These are phyloP conservation scores for Microvelia longipes DNA, from an alignment of 1,140 invertebrate genomes.

Conservation along the genomic window DNA sequence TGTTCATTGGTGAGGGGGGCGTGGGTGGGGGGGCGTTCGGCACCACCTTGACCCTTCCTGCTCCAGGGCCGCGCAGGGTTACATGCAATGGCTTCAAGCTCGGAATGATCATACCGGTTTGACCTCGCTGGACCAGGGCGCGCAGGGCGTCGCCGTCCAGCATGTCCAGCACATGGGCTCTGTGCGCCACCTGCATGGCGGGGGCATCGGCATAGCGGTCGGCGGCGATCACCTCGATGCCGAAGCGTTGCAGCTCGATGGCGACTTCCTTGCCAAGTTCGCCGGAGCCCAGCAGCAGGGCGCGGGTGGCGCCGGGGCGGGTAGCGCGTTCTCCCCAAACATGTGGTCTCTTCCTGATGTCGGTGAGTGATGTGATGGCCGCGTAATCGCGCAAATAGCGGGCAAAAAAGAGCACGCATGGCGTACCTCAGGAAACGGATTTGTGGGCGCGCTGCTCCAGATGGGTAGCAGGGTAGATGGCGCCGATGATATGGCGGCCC, in stretches of 20 bases:
- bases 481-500: background rate
- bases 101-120: background rate
- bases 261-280: background rate
- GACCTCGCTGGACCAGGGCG: background rate
- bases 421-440: background rate
- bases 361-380: background rate
- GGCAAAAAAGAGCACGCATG: background rate
- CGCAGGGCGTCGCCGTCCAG: background rate
- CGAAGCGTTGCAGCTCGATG: background rate
- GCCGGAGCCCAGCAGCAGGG: background rate
- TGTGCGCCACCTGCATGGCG: background rate
- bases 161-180: background rate
- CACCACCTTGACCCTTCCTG: background rate
- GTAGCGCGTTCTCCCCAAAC: background rate
- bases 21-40: too few species aligned
- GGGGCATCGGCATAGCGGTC: background rate
- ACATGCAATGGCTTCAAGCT: background rate
- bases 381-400: background rate
- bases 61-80: background rate
- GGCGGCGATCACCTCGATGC: background rate
- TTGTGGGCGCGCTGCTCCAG: background rate
- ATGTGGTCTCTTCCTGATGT: background rate
- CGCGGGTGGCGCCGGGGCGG: background rate
- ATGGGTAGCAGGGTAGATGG: background rate
- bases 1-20: background rate